Evolutionary conservation across 30 jellyfish, hydroid and myxozoan genomes (phyloP).

Genomic region (Chrysaora quinquecirrha): DNA sequence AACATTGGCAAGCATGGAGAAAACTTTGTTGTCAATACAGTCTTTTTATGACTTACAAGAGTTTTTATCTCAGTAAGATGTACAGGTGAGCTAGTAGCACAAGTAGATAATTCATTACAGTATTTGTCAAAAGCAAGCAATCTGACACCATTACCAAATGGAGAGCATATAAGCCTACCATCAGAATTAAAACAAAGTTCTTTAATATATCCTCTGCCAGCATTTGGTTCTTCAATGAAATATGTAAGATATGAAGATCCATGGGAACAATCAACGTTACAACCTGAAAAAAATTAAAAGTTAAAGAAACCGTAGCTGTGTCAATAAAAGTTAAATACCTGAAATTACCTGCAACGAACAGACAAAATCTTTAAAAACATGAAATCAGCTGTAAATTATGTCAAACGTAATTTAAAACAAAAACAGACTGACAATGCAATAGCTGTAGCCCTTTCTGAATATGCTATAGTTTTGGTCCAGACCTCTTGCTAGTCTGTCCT

Average conservation of each 20-base stretch:
- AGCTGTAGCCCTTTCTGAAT: too few species aligned
- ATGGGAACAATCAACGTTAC: conserved; percentile 22
- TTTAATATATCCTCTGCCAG: conserved; percentile 86
- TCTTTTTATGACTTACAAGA: conserved; percentile 61
- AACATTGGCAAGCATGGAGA: conserved; percentile 74
- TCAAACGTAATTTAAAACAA: too few species aligned
- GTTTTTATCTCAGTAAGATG: conserved; percentile 59
- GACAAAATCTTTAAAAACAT: too few species aligned
- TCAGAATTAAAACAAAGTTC: conserved; percentile 85
- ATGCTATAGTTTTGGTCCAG: too few species aligned
- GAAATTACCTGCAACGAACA: too few species aligned
- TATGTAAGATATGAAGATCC: conserved; percentile 38
- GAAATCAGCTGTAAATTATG: too few species aligned
- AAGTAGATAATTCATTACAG: conserved; percentile 68
- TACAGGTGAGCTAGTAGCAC: conserved; percentile 29
- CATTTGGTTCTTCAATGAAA: conserved; percentile 74
- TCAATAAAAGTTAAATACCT: too few species aligned
- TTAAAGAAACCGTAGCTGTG: too few species aligned
- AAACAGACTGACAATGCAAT: too few species aligned
- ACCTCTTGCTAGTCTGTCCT: too few species aligned
- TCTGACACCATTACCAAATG: conserved; percentile 89
- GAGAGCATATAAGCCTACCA: conserved; percentile 90
- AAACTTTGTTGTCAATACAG: conserved; percentile 82
- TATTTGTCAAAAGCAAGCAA: conserved; percentile 60
- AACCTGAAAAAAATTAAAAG: too few species aligned